Evolutionary conservation across 2,113 vertebrate genomes (phyloP).

Genomic region (Merops nubicus): DNA sequence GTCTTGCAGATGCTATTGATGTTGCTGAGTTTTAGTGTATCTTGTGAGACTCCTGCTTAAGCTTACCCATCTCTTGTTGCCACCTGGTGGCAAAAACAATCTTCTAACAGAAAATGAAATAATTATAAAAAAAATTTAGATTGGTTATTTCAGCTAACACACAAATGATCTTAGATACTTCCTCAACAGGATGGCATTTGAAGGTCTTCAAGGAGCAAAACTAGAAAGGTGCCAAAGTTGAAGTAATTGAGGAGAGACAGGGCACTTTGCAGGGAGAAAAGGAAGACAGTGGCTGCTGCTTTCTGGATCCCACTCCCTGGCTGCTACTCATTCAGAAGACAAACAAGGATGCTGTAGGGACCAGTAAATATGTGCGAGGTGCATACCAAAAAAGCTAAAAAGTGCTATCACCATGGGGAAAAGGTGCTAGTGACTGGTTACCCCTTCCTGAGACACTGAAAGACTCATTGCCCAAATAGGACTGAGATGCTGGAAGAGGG

Average conservation of each 20-base stretch:
- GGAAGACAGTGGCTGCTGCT: background rate
- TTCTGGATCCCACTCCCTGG: background rate
- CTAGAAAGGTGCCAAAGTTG: background rate
- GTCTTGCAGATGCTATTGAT: background rate
- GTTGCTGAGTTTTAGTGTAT: background rate
- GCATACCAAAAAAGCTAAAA: background rate
- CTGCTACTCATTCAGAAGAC: background rate
- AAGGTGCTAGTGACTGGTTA: background rate
- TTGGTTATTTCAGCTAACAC: background rate
- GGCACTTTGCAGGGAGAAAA: background rate
- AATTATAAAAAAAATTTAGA: background rate
- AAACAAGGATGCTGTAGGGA: background rate
- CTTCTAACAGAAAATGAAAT: background rate
- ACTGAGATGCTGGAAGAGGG: background rate
- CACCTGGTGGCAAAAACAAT: conserved; percentile 37
- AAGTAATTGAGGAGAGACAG: background rate
- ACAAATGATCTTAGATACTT: background rate
- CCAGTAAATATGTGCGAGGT: background rate
- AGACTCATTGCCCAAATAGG: background rate
- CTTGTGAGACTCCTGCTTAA: background rate
- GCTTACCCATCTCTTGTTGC: conserved; percentile 18
- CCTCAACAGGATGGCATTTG: background rate
- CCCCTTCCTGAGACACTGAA: fast-evolving
- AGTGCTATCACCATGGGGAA: background rate
- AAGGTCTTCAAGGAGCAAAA: background rate